Conservation (phyloP, 2,888 invertebrate species). For the Conus canariensis region DNA sequence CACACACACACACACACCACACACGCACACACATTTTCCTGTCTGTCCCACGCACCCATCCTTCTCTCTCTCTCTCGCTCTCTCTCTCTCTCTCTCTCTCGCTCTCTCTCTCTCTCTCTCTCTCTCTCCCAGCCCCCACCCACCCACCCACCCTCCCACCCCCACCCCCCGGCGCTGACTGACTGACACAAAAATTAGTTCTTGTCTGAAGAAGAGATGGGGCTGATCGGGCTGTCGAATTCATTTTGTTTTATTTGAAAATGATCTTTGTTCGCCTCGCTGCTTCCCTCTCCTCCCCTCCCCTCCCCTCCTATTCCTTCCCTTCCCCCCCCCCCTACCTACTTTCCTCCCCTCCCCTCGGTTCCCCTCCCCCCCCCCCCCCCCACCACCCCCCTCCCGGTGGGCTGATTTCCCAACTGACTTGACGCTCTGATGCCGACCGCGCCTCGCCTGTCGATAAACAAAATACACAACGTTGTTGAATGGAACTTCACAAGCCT, state of each 20-base stretch:
- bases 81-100: slow-evolving; percentile 18
- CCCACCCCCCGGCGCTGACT: not conserved
- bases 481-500: not conserved
- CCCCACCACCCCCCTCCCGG: not conserved
- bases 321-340: no score
- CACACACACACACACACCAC: not conserved
- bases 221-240: slow-evolving; percentile 16
- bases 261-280: slow-evolving; percentile 25
- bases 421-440: not conserved
- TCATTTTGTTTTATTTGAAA: slow-evolving; percentile 33
- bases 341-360: no score
- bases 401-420: slow-evolving; percentile 24
- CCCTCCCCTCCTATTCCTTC: no score
- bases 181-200: slow-evolving; percentile 25
- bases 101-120: not conserved
- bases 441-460: slow-evolving; percentile 12
- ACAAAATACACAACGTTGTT: slow-evolving; percentile 34
- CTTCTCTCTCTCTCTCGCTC: not conserved
- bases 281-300: not conserved
- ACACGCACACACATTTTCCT: not conserved
- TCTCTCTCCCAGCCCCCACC: not conserved
- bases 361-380: no score
- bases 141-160: not conserved
- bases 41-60: not conserved
- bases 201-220: not conserved